These are phyloP conservation scores for Butorides virescens DNA, from an alignment of 2,113 vertebrate genomes.

Conservation along the genomic window DNA sequence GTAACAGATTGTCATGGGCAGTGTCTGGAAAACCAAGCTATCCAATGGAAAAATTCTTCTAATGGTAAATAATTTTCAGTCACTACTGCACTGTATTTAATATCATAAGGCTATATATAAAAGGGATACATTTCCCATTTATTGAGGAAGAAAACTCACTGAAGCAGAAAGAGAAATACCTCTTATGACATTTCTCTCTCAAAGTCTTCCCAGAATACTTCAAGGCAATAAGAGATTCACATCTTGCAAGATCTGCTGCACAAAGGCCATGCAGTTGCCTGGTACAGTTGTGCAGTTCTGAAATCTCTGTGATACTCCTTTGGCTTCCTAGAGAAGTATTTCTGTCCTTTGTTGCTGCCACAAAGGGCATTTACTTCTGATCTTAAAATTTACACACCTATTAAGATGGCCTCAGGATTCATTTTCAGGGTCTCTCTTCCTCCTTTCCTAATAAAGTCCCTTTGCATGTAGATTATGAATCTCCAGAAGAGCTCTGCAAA, in stretches of 20 bases:
- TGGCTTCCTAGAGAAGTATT: neutral
- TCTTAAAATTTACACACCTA: neutral
- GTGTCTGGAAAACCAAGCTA: neutral
- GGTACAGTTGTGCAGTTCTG: neutral
- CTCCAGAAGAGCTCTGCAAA: neutral
- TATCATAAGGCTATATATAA: neutral
- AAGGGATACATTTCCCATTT: neutral
- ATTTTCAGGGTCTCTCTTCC: neutral
- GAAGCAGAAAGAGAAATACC: neutral
- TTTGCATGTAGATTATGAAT: neutral
- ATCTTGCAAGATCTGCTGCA: neutral
- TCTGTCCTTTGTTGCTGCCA: neutral
- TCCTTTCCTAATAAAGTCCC: neutral
- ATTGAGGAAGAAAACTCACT: neutral
- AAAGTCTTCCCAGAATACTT: neutral
- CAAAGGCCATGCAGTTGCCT: neutral
- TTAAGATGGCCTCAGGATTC: neutral
- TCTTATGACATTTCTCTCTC: neutral
- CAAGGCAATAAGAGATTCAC: neutral
- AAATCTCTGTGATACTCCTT: neutral
- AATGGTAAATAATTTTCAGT: neutral
- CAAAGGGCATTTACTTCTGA: neutral
- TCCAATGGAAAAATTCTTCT: neutral
- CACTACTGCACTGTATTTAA: neutral
- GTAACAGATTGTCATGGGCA: neutral